Evolutionary conservation across 1,140 invertebrate species (phyloP).

Genomic region (Ceratosolen solmsi): DNA sequence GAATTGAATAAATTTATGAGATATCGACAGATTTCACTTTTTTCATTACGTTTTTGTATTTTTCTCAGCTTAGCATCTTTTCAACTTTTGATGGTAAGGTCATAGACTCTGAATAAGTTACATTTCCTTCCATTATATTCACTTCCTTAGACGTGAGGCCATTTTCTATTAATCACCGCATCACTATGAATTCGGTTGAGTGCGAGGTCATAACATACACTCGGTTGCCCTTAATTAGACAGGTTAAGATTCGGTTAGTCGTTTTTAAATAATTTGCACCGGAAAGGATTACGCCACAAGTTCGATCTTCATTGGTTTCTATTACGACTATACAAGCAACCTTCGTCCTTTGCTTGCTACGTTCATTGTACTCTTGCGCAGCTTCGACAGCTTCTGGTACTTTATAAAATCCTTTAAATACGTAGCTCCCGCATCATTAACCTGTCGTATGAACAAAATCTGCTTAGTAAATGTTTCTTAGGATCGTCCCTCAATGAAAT

Average conservation of each 20-base stretch:
- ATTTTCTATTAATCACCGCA: slow-evolving; percentile 60
- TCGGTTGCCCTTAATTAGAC: slow-evolving; percentile 59
- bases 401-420: slow-evolving; percentile 49
- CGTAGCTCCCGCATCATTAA: slow-evolving; percentile 31
- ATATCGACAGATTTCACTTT: too few relatives aligned
- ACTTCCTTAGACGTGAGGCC: slow-evolving; percentile 33
- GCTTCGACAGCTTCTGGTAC: neutral
- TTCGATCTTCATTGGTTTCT: slow-evolving; percentile 49
- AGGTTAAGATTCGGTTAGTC: neutral
- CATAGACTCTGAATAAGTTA: neutral
- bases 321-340: slow-evolving; percentile 15
- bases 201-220: too few relatives aligned
- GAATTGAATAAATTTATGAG: too few relatives aligned
- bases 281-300: slow-evolving; percentile 56
- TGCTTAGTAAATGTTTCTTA: too few relatives aligned
- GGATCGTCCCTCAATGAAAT: too few relatives aligned
- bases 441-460: slow-evolving; percentile 20
- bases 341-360: neutral
- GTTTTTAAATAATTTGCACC: slow-evolving; percentile 51
- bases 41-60: too few relatives aligned
- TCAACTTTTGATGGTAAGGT: slow-evolving; percentile 4
- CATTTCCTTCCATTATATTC: neutral
- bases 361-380: neutral
- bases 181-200: slow-evolving; percentile 58
- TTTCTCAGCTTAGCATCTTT: too few relatives aligned